Percentiles rank a stretch among this genome's conserved stretches.
Conservation (phyloP, 2,797 vertebrate genomes). For the Tamandua tetradactyla region DNA sequence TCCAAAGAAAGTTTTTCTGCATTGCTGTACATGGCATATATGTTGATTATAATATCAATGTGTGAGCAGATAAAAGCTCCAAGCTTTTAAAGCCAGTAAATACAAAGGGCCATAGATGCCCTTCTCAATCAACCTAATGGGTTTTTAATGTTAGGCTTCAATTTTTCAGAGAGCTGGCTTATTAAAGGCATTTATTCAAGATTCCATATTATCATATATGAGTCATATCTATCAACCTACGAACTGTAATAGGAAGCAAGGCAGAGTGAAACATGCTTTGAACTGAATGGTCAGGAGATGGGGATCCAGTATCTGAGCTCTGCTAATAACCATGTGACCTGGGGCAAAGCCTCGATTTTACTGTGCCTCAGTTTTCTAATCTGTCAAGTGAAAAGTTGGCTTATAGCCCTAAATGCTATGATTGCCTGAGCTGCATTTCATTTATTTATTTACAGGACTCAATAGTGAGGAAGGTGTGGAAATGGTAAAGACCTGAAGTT, state of each 20-base stretch:
- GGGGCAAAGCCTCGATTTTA: neutral
- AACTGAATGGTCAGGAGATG: neutral
- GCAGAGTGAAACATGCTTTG: neutral
- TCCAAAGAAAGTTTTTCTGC: neutral
- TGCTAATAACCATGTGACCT: neutral
- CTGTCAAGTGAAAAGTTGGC: neutral
- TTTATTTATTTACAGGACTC: neutral
- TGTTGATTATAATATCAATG: neutral
- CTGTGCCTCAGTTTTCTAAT: neutral
- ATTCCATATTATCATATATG: neutral
- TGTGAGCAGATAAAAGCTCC: neutral
- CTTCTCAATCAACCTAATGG: conserved; percentile 14
- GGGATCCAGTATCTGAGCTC: neutral
- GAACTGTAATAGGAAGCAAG: neutral
- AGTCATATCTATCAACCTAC: neutral
- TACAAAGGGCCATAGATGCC: neutral
- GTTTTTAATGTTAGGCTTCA: conserved; percentile 18
- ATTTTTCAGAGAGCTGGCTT: neutral
- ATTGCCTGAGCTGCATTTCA: neutral
- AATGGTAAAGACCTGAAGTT: neutral
- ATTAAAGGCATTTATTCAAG: conserved; percentile 40
- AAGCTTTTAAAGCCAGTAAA: conserved; percentile 18
- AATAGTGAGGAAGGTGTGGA: neutral
- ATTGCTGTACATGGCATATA: neutral
- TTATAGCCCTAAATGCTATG: neutral